Base-by-base conservation (phyloP, 2,888 invertebrate genomes). In the Poecilobothrus nobilitatus region DNA sequence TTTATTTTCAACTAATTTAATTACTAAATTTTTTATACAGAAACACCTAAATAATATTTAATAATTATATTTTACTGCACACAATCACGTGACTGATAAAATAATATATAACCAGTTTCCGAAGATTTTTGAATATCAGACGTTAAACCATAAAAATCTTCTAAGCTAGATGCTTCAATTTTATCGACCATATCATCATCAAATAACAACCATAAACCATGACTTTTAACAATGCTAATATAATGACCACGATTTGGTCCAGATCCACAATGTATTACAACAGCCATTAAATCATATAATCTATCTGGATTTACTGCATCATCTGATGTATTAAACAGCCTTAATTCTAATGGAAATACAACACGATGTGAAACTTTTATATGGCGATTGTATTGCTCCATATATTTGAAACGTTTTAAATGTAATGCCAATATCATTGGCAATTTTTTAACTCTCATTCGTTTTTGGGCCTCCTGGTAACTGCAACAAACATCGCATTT, bases 161-260 rank as follows among this genome's bases (percentile, higher is more conserved):
- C 99, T 84, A 99, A 97, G 75, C 95, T 92, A 70, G 97, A 95
- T 68, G 97, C 95, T 81, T 99, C 99, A 78, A 99, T 98, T 91
- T 99, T 99, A 85, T 99, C 99, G 73, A 99, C 99, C 90, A 98
- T 96, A 80, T 99, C 99, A 83, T 99, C 99, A 82, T 99, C 99
- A 84, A 99, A 99, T 7, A 99, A 88, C 74, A 99, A 86, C 99
- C 99, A 99, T 83, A 98, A 94, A 69, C 97, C 97, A 84, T 98
- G 97, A 82, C 96, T 96, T 84, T 99, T 99, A 70, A 99, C 99
- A 81, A 99, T 97, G 82, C 96, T 97, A 83, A 99, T 99, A 84
- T 99, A 99, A 83, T 99, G 99, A 37, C 99, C 99, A 71, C 99
- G 88, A 84, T 99, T 99, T 74, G 98, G 97, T 67, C 99, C 98